These are phyloP conservation scores for Mionectes olivaceus DNA, from an alignment of 2,797 vertebrate genomes.

Conservation along the genomic window DNA sequence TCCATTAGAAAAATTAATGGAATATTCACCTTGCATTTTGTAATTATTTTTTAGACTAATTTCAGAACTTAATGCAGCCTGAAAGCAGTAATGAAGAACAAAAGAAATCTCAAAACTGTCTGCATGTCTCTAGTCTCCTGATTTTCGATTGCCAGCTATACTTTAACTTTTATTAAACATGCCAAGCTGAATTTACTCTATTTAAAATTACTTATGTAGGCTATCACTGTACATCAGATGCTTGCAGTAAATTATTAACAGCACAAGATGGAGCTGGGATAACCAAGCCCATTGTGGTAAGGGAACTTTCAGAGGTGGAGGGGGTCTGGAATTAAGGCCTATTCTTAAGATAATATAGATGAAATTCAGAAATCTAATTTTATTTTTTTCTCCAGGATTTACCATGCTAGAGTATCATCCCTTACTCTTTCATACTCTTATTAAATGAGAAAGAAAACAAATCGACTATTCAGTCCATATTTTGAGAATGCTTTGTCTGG, in stretches of 20 bases:
- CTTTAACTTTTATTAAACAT: neutral
- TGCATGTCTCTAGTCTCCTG: neutral
- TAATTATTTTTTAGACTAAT: neutral
- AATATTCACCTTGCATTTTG: neutral
- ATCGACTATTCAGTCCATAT: conserved; percentile 38
- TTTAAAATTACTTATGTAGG: neutral
- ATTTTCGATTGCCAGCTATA: neutral
- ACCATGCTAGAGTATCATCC: neutral
- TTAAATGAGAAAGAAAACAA: neutral
- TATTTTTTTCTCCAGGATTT: neutral
- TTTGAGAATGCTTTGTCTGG: neutral
- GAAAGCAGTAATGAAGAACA: neutral
- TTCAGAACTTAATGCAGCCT: neutral
- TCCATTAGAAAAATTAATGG: neutral
- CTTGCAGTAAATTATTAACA: neutral
- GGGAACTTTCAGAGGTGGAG: neutral
- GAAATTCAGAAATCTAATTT: neutral
- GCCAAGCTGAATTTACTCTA: neutral
- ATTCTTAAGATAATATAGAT: neutral
- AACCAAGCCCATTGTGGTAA: neutral
- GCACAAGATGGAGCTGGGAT: neutral
- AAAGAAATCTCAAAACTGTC: neutral
- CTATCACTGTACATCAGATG: neutral
- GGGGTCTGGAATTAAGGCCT: neutral
- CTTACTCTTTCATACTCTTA: neutral